Conservation (phyloP, 2,888 invertebrate genomes). For the Stenodera caucasica region DNA sequence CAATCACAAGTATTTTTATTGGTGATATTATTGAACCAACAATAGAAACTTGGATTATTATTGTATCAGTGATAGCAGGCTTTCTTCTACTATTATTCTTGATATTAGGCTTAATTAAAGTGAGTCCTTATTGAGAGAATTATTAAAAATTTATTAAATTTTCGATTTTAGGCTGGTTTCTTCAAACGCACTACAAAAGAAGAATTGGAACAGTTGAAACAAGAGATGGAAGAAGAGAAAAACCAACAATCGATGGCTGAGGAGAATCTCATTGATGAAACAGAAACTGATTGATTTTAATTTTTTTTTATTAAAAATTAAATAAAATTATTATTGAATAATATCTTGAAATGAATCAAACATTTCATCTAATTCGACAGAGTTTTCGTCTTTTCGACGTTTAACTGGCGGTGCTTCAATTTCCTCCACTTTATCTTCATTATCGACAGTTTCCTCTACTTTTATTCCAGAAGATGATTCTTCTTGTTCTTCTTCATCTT, state of each 20-base stretch:
- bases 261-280: neutral
- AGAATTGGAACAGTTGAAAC: constrained; percentile 55
- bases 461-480: neutral
- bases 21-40: constrained; percentile 42
- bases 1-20: constrained; percentile 51
- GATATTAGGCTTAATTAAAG: constrained; percentile 50
- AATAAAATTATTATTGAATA: neutral
- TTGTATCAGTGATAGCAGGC: constrained; percentile 55
- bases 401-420: neutral
- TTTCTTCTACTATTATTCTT: constrained; percentile 52
- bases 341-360: constrained; percentile 5
- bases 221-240: constrained; percentile 39
- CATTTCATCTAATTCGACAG: neutral
- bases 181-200: constrained; percentile 57
- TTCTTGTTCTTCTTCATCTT: neutral
- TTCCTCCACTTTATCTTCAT: neutral
- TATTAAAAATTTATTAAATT: no score
- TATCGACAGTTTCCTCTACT: neutral
- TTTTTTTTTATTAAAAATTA: neutral
- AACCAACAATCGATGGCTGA: neutral
- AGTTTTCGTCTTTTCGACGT: neutral
- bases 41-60: constrained; percentile 55
- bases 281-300: neutral
- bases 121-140: constrained; percentile 26
- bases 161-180: constrained; percentile 56